Evolutionary conservation across 2,797 vertebrate genomes (phyloP).

Genomic region (Chelon auratus): DNA sequence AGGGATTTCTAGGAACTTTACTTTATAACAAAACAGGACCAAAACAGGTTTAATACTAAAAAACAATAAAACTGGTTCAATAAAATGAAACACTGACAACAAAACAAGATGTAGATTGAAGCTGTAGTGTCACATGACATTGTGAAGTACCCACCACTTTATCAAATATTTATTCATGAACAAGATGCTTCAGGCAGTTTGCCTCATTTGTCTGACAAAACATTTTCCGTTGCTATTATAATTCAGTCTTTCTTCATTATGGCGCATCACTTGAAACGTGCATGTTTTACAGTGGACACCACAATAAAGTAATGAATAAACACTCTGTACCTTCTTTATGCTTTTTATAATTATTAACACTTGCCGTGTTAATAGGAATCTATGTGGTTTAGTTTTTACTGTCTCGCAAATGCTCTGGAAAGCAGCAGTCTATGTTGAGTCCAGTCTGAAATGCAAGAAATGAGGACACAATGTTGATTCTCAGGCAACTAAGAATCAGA

Average conservation of each 20-base stretch:
- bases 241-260: neutral
- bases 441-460: too few species aligned
- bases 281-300: neutral
- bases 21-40: slow-evolving; percentile 8
- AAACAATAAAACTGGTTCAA: neutral
- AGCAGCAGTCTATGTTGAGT: too few species aligned
- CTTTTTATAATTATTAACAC: too few species aligned
- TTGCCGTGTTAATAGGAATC: too few species aligned
- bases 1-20: neutral
- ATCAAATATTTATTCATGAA: slow-evolving; percentile 15
- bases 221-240: too few species aligned
- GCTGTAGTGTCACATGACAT: neutral
- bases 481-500: too few species aligned
- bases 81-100: neutral
- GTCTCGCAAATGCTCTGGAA: too few species aligned
- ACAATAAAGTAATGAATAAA: neutral
- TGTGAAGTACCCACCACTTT: neutral
- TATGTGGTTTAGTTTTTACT: too few species aligned
- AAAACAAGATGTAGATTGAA: neutral
- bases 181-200: neutral
- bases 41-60: neutral
- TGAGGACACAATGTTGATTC: too few species aligned
- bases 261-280: neutral
- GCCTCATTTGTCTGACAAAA: too few species aligned
- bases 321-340: neutral